Evolutionary conservation across 1,140 invertebrate genomes (phyloP).

Genomic region (Anagrus nilaparvatae): DNA sequence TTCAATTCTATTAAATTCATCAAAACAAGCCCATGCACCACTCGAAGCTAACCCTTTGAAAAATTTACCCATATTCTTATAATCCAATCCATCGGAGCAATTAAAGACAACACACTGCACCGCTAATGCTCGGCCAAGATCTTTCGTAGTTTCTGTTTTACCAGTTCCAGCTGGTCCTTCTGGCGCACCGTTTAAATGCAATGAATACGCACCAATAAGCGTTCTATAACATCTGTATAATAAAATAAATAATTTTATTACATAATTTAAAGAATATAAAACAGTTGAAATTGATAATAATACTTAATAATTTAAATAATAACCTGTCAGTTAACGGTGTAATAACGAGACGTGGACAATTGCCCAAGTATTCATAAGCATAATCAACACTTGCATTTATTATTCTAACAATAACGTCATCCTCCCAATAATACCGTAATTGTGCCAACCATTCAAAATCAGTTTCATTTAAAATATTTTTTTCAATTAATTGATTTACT

Average conservation of each 20-base stretch:
- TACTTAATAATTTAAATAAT: neutral
- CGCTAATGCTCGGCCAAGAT: constrained; percentile 79
- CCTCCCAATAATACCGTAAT: constrained; percentile 84
- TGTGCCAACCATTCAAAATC: constrained; percentile 91
- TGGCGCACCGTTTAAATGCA: constrained; percentile 79
- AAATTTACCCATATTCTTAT: constrained; percentile 87
- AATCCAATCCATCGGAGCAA: constrained; percentile 88
- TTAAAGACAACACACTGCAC: constrained; percentile 92
- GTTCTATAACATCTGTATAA: constrained; percentile 66
- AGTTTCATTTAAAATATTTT: constrained; percentile 57
- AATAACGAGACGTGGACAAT: constrained; percentile 60
- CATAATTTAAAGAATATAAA: neutral
- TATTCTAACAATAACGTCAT: constrained; percentile 70
- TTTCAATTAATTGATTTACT: constrained; percentile 59
- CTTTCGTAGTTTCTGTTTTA: constrained; percentile 84
- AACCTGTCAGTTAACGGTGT: constrained; percentile 55
- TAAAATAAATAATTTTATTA: neutral
- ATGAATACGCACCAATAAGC: constrained; percentile 75
- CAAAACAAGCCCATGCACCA: constrained; percentile 91
- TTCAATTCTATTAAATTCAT: constrained; percentile 92
- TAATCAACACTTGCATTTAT: constrained; percentile 79
- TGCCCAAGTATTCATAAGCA: constrained; percentile 87
- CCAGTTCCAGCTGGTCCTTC: constrained; percentile 84
- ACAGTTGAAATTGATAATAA: neutral
- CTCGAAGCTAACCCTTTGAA: constrained; percentile 79